phyloP scores from a whole-genome alignment of 1,140 invertebrate species.

The Temnothorax curvispinosus region DNA sequence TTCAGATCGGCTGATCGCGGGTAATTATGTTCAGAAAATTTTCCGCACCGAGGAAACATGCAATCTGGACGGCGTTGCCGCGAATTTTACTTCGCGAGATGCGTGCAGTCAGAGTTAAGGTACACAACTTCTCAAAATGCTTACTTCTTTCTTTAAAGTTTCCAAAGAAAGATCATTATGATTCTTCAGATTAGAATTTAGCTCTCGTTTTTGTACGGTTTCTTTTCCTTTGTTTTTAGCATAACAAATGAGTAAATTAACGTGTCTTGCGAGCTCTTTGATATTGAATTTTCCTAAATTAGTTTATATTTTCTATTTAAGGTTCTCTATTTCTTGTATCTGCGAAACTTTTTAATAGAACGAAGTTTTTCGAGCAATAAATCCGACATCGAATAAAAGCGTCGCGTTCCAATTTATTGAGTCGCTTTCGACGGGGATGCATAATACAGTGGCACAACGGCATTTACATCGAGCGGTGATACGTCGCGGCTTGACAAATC shows the following conservation, averaged over 20 bases:
- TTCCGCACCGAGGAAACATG: neutral
- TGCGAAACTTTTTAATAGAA: slow-evolving; percentile 5
- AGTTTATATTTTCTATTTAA: neutral
- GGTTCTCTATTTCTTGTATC: neutral
- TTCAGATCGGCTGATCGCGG: slow-evolving; percentile 39
- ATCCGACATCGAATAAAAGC: slow-evolving; percentile 6
- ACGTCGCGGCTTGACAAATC: slow-evolving; percentile 50
- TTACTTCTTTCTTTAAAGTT: neutral
- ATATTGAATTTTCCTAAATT: no score
- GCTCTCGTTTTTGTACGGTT: neutral
- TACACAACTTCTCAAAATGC: neutral
- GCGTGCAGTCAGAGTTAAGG: neutral
- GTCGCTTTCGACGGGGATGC: slow-evolving; percentile 28
- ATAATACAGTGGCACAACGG: slow-evolving; percentile 19
- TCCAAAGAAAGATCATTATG: neutral
- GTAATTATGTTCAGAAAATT: slow-evolving; percentile 47
- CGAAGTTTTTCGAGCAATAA: neutral
- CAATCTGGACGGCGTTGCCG: neutral
- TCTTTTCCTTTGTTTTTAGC: no score
- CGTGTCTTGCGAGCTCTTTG: no score
- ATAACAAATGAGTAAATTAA: no score
- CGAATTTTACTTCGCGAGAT: neutral
- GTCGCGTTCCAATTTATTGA: slow-evolving; percentile 10
- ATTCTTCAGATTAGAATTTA: neutral
- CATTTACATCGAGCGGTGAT: slow-evolving; percentile 46